phyloP scores from a whole-genome alignment of 2,113 vertebrate species.

The Caracal caracal region DNA sequence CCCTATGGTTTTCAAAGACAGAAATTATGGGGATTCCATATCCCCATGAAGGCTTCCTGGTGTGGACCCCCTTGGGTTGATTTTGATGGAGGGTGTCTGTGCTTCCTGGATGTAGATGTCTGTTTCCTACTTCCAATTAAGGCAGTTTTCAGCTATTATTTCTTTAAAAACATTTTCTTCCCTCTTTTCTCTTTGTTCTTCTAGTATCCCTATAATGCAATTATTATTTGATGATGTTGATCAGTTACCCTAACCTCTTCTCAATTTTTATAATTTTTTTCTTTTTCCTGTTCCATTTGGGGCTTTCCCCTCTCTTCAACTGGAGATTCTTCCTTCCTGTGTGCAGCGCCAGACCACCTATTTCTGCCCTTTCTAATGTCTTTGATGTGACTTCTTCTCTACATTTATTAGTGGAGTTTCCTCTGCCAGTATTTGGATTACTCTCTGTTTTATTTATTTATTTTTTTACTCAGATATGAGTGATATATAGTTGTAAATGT shows the following conservation, averaged over 20 bases:
- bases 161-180: neutral
- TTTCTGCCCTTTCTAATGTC: neutral
- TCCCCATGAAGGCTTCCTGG: neutral
- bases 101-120: neutral
- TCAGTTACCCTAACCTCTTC: neutral
- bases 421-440: neutral
- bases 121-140: neutral
- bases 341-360: neutral
- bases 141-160: neutral
- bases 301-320: neutral
- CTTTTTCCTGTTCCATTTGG: neutral
- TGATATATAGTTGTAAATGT: neutral
- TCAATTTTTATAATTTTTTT: neutral
- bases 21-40: neutral
- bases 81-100: neutral
- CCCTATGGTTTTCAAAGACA: neutral
- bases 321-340: neutral
- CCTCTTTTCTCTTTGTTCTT: neutral
- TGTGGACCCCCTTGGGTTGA: neutral
- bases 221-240: neutral
- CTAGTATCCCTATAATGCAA: neutral
- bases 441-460: neutral
- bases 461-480: neutral
- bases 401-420: neutral
- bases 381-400: neutral